Base-by-base conservation (phyloP, 2,888 invertebrate species). In the Drosophila demipolita region DNA sequence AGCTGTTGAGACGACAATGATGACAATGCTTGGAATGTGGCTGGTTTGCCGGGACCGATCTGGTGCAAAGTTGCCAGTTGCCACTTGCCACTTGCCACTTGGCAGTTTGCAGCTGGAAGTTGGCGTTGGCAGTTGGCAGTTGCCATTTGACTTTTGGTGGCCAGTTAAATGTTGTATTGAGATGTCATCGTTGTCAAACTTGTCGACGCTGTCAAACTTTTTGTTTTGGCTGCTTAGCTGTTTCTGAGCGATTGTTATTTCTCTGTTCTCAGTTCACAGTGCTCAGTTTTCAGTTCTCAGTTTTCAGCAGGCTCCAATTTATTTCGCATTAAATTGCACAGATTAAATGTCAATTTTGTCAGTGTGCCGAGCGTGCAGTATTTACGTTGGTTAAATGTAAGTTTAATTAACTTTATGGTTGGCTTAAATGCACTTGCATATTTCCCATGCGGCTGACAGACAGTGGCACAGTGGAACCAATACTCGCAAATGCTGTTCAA, bases 361-460 rank as follows among this genome's bases (percentile, higher is more conserved):
- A 33, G 9, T 36, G 42, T 29, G 33, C 17, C 17, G 23, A 53
- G 45, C 9, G 2, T 23, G n/a, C 33, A 26, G 52, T 36, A 42
- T 66, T 42, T 68, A 36, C 59, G 26, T 2, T 38, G 57, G 20
- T 48, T 38, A 57, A 61, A 69, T 60, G 52, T 58, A 60, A 68
- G 59, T 82, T 76, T 63, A 76, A 82, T 80, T 80, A 74, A 77
- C 69, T 73, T 74, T 59, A 69, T 59, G 72, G 61, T 38, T 64
- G 20, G 35, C 54, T 48, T 58, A 62, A 79, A 42, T 64, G 45
- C 63, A 70, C 53, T 42, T 26, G 59, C n/a, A 20, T 9, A 42
- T 33, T 42, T 42, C 23, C 33, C 55, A 55, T 61, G 49, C 36
- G 29, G 17, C 17, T 40, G n/a, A 7, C 20, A 29, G 29, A 29